These are phyloP conservation scores for Psettodes erumei DNA, from an alignment of 2,113 vertebrate genomes.

Conservation along the genomic window DNA sequence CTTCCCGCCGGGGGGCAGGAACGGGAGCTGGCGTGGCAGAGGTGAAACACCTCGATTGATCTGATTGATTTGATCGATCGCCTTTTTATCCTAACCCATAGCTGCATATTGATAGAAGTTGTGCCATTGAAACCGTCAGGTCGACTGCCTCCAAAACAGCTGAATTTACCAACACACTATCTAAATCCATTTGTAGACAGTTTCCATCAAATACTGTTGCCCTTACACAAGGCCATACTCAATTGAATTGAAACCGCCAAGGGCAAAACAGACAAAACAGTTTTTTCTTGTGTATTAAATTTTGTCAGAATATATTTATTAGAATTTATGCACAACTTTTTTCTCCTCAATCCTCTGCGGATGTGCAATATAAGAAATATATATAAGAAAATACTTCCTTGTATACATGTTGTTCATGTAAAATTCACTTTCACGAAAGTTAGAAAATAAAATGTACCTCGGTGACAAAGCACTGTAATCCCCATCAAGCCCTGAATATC, in stretches of 20 bases:
- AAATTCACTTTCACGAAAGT: neutral
- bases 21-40: constrained; percentile 81
- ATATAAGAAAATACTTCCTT: neutral
- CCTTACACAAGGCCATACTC: neutral
- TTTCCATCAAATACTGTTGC: neutral
- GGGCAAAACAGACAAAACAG: neutral
- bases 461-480: neutral
- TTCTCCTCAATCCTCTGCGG: too few species aligned
- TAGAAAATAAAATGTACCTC: neutral
- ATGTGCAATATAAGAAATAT: neutral
- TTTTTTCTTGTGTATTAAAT: neutral
- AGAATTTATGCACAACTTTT: neutral
- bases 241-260: neutral
- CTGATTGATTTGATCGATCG: constrained; percentile 47
- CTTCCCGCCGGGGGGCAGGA: constrained; percentile 78
- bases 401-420: neutral
- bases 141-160: constrained; percentile 4
- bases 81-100: constrained; percentile 42
- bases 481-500: neutral
- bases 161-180: neutral
- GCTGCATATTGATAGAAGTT: constrained; percentile 30
- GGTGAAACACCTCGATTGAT: constrained; percentile 78
- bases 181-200: neutral
- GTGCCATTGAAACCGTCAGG: constrained; percentile 5
- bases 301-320: neutral